Base-by-base conservation (phyloP, 2,113 vertebrate species). In the Mastomys coucha region DNA sequence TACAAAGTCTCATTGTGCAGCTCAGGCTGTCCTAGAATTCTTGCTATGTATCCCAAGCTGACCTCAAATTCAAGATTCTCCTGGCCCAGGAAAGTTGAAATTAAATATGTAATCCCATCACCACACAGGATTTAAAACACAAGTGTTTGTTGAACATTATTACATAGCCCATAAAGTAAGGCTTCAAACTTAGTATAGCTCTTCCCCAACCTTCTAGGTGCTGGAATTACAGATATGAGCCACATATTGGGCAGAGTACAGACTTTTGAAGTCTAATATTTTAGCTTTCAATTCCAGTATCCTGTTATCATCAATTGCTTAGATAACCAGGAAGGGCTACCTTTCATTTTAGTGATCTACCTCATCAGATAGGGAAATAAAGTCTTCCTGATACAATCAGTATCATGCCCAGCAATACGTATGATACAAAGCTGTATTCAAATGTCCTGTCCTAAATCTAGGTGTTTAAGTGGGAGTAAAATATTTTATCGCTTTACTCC, bases 401-500 rank as follows among this genome's bases (percentile, higher is more conserved):
- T 53, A 20, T 26, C 72, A 76, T 90, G 42, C 12, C 58, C 33
- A 70, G 58, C 45, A 92, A 77, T 39, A 86, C 13, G 17, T 60
- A 69, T 17, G 24, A 76, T 31, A 60, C 28, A 24, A 60, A 93
- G 10, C 80, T 76, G 4, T 73, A 86, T 19, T 91, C 78, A 88
- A 95, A 92, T n/a, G 76, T 96, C 60, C 56, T 90, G 72, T 8
- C 58, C 36, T 56, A 91, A 86, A 94, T 49, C 63, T 92, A 88
- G n/a, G 7, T 53, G 28, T 33, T 60, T 53, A 93, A 91, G 90
- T 4, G 16, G 45, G 69, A 84, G 2, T 39, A 89, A 95, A 69
- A 39, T 63, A 11, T 93, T 56, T 3, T n/a, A 90, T 63, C 49
- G 11, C 76, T 63, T 94, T 16, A 93, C 58, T 91, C 42, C 49